A percentile compares a stretch with the other conserved stretches of the same genome.
Evolutionary conservation across 2,888 invertebrate genomes (phyloP).

Genomic region (Campoplex capitator): DNA sequence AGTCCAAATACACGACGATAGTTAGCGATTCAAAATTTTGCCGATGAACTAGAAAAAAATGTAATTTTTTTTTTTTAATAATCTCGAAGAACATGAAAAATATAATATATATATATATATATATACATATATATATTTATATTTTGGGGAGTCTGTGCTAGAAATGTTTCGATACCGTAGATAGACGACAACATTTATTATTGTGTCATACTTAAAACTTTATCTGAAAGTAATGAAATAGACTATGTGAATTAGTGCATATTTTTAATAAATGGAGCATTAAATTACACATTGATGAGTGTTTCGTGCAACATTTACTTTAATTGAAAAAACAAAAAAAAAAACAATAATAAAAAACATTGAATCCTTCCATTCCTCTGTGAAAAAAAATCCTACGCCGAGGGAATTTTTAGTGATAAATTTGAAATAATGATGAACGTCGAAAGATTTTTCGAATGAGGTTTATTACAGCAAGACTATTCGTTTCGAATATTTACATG

Average conservation of each 20-base stretch:
- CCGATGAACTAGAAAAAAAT: constrained; percentile 72
- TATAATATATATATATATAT: constrained; percentile 25
- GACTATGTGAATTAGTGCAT: constrained; percentile 83
- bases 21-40: constrained; percentile 78
- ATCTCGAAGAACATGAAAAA: constrained; percentile 75
- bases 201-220: constrained; percentile 79
- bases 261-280: constrained; percentile 84
- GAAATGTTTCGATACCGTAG: constrained; percentile 79
- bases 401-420: not conserved
- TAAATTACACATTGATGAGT: constrained; percentile 71
- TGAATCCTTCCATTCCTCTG: constrained; percentile 24
- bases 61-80: constrained; percentile 80
- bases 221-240: constrained; percentile 83
- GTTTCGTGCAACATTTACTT: constrained; percentile 19
- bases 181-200: constrained; percentile 79
- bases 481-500: constrained; percentile 73
- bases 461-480: constrained; percentile 74
- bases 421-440: constrained; percentile 13
- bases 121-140: constrained; percentile 71
- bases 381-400: constrained; percentile 11
- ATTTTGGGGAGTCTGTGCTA: constrained; percentile 80
- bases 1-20: constrained; percentile 70
- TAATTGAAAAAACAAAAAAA: constrained; percentile 30
- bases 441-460: constrained; percentile 67
- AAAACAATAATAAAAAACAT: constrained; percentile 25